Evolutionary conservation across 2,113 vertebrate species (phyloP), one percentile per base, ranked within the genome.

Genomic region (Pedionomus torquatus): DNA sequence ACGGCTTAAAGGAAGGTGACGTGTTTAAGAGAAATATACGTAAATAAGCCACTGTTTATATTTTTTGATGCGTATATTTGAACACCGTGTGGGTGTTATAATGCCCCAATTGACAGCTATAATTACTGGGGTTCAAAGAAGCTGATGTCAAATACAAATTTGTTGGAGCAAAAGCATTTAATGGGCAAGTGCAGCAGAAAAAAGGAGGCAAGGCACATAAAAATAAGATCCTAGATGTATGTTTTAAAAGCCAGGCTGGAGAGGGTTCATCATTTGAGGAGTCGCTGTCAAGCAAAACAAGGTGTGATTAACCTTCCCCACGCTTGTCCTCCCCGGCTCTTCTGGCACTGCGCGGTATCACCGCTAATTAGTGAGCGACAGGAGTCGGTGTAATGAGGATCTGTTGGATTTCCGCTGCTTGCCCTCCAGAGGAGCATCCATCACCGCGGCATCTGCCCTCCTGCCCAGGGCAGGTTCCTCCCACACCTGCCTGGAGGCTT

Each of bases 351-450:
- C 8, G 0, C 19, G 61, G 24, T 44, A 24, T 11, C 87, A 13
- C 13, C 60, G 1, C 55, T 85, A 68, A 88, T 81, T 21, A 89
- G 33, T 2, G 16, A 8, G 41, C 0, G 11, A n/a, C 28, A 23
- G 88, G 66, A 48, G 33, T n/a, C 4, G 2, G 19, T 18, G 71
- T 3, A 9, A 31, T 3, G 7, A 66, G 33, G 46, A 49, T 15
- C 60, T 33, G 16, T 26, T 23, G 24, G 51, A 8, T 37, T 26
- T 70, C 19, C 68, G 16, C 37, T 5, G 31, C 83, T 77, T 43
- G 6, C 18, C 35, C 48, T n/a, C 41, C 11, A 3, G 2, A n/a
- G 69, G 33, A 58, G 23, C 17, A 1, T 2, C 39, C 7, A 2
- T 84, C 58, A 21, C 37, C 37, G 13, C 3, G 26, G 61, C 11